Evolutionary conservation across 2,113 vertebrate species (phyloP), one percentile per base, ranked within the genome.

Genomic region (Calidris pugnax): DNA sequence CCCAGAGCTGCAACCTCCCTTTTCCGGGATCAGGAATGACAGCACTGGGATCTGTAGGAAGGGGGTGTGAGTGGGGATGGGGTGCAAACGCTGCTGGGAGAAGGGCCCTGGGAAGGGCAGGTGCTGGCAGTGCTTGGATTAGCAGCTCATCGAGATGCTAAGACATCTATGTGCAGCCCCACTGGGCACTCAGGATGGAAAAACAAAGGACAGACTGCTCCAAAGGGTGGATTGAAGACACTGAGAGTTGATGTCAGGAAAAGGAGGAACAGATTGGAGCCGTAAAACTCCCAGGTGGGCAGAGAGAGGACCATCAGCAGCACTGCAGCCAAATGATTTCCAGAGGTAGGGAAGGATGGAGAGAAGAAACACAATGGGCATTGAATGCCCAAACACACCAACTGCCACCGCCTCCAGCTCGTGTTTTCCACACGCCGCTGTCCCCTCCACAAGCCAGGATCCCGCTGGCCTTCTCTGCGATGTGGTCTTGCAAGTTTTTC

Each of bases 251-350:
- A 9, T 26, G 33, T 37, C 66, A 74, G 74, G 57, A 67, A 66
- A 13, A 28, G 7, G 33, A 64, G 32, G 67, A 56, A 41, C 18
- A 48, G 57, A 9, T 11, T 17, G 4, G 37, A 47, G 10, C 19
- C 6, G 2, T 37, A 39, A 72, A 83, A 43, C 14, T 32, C 35
- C 39, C 45, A 50, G 62, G 47, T 64, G 35, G 72, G 50, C 27
- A 53, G 39, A 47, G 43, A 56, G 50, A 66, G 28, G 17, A 35
- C 45, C 15, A 6, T 7, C 27, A 45, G 26, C 51, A 91, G 50
- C 3, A 2, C n/a, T 4, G 3, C 5, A 4, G 0, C 45, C 45
- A 24, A 3, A 7, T 6, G 33, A 14, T 23, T 48, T 9, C 39
- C 56, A 78, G 47, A 59, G 41, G 15, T 37, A 59, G 64, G 14